phyloP scores from a whole-genome alignment of 2,113 vertebrate species.

The Rutilus rutilus region DNA sequence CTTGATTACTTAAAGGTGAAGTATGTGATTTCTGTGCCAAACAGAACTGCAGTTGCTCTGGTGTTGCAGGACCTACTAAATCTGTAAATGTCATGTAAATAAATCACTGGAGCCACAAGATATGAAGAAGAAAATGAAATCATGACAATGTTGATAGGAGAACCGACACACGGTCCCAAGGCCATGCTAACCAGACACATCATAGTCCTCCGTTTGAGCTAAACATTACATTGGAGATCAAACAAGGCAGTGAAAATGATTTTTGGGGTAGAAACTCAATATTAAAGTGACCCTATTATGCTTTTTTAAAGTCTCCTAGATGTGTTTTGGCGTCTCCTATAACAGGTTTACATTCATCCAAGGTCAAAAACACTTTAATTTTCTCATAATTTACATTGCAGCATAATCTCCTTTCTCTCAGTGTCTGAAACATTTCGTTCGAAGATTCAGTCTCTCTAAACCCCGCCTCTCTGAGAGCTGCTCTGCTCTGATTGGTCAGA shows the following conservation, averaged over 20 bases:
- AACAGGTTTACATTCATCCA: too few species aligned
- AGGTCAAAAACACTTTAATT: too few species aligned
- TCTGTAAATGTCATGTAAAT: background rate
- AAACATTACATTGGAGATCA: background rate
- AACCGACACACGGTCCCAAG: background rate
- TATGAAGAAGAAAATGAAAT: background rate
- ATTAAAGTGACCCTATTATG: too few species aligned
- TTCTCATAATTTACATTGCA: too few species aligned
- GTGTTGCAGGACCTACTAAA: background rate
- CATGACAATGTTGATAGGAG: conserved; percentile 12
- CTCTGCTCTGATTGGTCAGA: too few species aligned
- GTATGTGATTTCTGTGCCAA: background rate
- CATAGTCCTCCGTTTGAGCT: background rate
- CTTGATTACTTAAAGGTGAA: background rate
- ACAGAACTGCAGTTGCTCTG: background rate
- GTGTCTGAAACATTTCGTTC: too few species aligned
- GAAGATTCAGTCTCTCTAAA: too few species aligned
- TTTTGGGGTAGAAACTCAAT: background rate
- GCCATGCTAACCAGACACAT: background rate
- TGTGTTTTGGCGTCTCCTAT: too few species aligned
- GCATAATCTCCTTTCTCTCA: too few species aligned
- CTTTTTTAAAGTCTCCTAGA: too few species aligned
- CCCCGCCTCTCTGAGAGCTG: too few species aligned
- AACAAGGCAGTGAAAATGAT: background rate
- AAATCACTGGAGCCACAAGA: background rate